Base-by-base conservation (phyloP, 1,140 invertebrate species). In the Drosophila auraria region DNA sequence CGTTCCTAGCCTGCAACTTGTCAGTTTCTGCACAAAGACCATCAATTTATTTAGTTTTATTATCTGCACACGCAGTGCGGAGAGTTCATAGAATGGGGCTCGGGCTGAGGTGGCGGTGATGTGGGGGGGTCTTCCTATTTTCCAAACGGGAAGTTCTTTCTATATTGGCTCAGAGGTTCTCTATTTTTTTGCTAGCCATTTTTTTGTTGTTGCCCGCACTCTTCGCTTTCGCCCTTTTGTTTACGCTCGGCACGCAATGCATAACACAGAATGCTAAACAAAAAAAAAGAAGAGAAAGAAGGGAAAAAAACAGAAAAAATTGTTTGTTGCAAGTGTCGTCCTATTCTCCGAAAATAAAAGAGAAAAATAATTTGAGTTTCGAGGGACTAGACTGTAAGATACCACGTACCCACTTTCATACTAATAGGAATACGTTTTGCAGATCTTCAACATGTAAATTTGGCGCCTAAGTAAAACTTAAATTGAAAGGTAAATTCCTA, bases 21-120 rank as follows among this genome's bases (percentile, higher is more conserved):
- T 87, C 84, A 87, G 84, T 87, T 87, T 87, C 49, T 87, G 81
- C 86, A 83, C 84, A 87, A 89, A 89, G 81, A 87, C 84, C 84
- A 87, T 87, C 86, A 87, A 87, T 87, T 87, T 87, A 87, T 87
- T 90, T 84, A 90, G 86, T 87, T 87, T 90, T 87, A 87, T 87
- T 87, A 87, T 87, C 81, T 87, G 84, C 84, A 89, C 84, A 89
- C 86, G 78, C 84, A 89, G 84, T 74, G 71, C 69, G 81, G 72
- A 60, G 49, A 69, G 63, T 63, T 49, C 54, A 61, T 78, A 62
- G 36, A 40, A 40, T n/a, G 36, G 33, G 54, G 12, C 5, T 38
- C 36, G 23, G 11, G 27, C 9, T 20, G 40, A 20, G 25, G 8
- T 11, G 17, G 50, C 17, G 71, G 33, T 54, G 14, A 14, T 50